Conservation (phyloP, 1,140 invertebrate species). For the Brachionus rubens region DNA sequence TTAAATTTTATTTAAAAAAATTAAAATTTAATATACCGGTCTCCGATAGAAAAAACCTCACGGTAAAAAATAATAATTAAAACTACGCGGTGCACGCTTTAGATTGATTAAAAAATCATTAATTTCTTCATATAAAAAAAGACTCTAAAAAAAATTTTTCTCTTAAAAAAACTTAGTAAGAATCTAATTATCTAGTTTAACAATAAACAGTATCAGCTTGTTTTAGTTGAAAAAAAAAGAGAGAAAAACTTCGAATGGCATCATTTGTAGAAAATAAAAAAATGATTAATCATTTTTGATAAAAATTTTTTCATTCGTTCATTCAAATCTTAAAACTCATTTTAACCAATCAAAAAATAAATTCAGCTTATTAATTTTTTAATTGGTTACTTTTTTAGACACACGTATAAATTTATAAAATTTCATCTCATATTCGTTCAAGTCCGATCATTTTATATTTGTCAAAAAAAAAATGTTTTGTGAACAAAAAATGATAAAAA, state of each 20-base stretch:
- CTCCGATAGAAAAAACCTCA: too few relatives aligned
- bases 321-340: not conserved
- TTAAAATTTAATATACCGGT: too few relatives aligned
- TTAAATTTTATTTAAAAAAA: too few relatives aligned
- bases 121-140: not conserved
- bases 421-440: too few relatives aligned
- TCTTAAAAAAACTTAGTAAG: not conserved
- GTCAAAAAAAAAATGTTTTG: constrained; percentile 9
- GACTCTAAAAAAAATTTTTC: not conserved
- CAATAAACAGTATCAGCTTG: constrained; percentile 1
- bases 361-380: too few relatives aligned
- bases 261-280: not conserved
- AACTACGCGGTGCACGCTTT: too few relatives aligned
- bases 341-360: too few relatives aligned
- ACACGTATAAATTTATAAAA: constrained; percentile 5
- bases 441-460: not conserved
- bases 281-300: not conserved
- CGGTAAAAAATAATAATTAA: too few relatives aligned
- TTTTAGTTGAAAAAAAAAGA: not conserved
- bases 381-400: not conserved
- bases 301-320: not conserved
- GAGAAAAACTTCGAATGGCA: not conserved
- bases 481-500: constrained; percentile 10
- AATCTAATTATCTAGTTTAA: constrained; percentile 7
- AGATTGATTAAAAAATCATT: constrained; percentile 5